Evolutionary conservation across 2,888 invertebrate species (phyloP), one percentile per base, ranked within the genome.

Genomic region (Chymomyza caudatula): DNA sequence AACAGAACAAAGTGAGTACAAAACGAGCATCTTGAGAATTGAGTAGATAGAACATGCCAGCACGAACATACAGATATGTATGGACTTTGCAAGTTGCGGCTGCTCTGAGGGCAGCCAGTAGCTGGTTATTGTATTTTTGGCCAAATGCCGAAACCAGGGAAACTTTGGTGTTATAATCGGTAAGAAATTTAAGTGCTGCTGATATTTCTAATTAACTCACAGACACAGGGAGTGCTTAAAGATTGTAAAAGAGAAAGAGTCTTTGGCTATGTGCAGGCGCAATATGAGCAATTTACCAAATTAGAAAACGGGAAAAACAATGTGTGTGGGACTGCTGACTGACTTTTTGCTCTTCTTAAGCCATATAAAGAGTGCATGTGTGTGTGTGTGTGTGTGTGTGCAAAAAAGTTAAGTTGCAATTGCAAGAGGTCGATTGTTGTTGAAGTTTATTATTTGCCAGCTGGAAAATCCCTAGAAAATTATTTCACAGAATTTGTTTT

Each of bases 141-240:
- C 15, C n/a, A 53, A 53, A n/a, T 55, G 57, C 23, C 23, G 11
- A 8, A 13, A 19, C 44, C 19, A 20, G 59, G 65, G 58, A 54
- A 76, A 78, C 77, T 85, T 85, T 68, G 60, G 65, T 74, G 76
- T 70, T 67, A 63, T 76, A 84, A 81, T 69, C 85, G 74, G 67
- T 69, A 77, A 68, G 62, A 74, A 74, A 71, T 75, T 77, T 72
- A 78, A 82, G 72, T 78, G 75, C 77, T 79, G 71, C 69, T 78
- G 86, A 82, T 85, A 78, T 77, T 82, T 65, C 85, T 78, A 86
- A 82, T 82, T 82, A 82, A 73, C 82, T 70, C 86, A 70, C 66
- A 67, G 52, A 62, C 62, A 60, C 37, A 67, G 54, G 58, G 57
- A 52, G n/a, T n/a, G n/a, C 49, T 69, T 59, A 65, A 15, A 29